Conservation (phyloP, 1,140 invertebrate genomes). For the Phthorimaea operculella region DNA sequence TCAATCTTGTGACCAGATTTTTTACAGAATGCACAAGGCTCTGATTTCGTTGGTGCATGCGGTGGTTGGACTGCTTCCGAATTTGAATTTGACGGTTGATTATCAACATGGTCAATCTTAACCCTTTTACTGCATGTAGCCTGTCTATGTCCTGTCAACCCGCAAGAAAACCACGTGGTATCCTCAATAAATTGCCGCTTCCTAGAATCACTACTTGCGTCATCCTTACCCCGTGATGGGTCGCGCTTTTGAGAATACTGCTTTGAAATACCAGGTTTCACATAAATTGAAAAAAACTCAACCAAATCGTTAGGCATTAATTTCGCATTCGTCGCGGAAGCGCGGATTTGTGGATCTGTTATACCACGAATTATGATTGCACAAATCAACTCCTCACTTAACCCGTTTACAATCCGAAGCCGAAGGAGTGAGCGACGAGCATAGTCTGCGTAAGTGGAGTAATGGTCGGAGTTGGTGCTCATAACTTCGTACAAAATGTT, state of each 20-base stretch:
- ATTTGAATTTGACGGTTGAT: not conserved
- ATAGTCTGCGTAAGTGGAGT: constrained; percentile 9
- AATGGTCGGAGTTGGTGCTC: constrained; percentile 8
- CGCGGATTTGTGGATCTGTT: not conserved
- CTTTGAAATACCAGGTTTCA: constrained; percentile 2
- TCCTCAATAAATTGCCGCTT: constrained; percentile 1
- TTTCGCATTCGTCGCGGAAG: not conserved
- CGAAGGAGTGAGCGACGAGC: constrained; percentile 7
- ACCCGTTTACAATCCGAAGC: constrained; percentile 3
- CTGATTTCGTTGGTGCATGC: constrained; percentile 1
- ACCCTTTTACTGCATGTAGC: not conserved
- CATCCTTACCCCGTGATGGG: too few species aligned
- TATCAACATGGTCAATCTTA: not conserved
- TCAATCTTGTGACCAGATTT: constrained; percentile 9
- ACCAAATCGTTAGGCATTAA: constrained; percentile 5
- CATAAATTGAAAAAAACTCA: constrained; percentile 5
- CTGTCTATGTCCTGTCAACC: constrained; percentile 1
- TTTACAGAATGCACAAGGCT: constrained; percentile 10
- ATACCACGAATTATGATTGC: constrained; percentile 7
- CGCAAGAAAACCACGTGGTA: constrained; percentile 8
- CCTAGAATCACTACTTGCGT: too few species aligned
- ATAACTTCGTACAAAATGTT: constrained; percentile 6
- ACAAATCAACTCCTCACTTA: constrained; percentile 7
- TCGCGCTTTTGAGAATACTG: too few species aligned
- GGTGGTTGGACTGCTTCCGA: not conserved